Evolutionary conservation across 1,140 invertebrate genomes (phyloP).

Genomic region (Bombus sibiricus): DNA sequence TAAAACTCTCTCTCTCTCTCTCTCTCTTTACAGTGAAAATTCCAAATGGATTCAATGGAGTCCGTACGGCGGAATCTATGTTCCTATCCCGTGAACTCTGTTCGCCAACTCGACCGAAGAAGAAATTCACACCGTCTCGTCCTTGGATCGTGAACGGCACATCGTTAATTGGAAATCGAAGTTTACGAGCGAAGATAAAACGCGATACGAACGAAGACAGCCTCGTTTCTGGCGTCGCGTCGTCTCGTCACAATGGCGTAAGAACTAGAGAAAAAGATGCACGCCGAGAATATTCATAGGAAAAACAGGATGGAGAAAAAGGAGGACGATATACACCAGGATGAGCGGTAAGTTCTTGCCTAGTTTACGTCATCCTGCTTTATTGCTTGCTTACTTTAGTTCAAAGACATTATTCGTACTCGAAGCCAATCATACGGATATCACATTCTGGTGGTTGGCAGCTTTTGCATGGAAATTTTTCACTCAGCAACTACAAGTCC

Average conservation of each 20-base stretch:
- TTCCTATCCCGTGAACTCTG: not conserved
- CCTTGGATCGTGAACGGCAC: conserved; percentile 5
- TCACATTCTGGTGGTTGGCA: too few species aligned
- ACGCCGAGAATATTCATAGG: not conserved
- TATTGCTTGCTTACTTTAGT: not conserved
- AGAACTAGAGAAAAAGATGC: not conserved
- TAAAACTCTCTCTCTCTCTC: not conserved
- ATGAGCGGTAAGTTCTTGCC: not conserved
- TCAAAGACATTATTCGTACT: not conserved
- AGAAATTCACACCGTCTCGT: conserved; percentile 6
- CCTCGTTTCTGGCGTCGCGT: conserved; percentile 1
- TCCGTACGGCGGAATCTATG: too few species aligned
- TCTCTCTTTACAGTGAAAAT: too few species aligned
- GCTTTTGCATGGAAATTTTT: too few species aligned
- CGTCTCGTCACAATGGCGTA: conserved; percentile 16
- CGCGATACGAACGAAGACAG: conserved; percentile 19
- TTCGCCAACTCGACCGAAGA: not conserved
- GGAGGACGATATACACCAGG: not conserved
- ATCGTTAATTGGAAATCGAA: conserved; percentile 42
- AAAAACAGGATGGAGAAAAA: not conserved
- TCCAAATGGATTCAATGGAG: too few species aligned
- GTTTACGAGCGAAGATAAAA: conserved; percentile 44
- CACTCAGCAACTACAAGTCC: fast-evolving
- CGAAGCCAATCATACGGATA: too few species aligned
- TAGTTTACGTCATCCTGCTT: not conserved